Evolutionary conservation across 2,888 invertebrate species (phyloP).

Genomic region (Perithous albicinctus): DNA sequence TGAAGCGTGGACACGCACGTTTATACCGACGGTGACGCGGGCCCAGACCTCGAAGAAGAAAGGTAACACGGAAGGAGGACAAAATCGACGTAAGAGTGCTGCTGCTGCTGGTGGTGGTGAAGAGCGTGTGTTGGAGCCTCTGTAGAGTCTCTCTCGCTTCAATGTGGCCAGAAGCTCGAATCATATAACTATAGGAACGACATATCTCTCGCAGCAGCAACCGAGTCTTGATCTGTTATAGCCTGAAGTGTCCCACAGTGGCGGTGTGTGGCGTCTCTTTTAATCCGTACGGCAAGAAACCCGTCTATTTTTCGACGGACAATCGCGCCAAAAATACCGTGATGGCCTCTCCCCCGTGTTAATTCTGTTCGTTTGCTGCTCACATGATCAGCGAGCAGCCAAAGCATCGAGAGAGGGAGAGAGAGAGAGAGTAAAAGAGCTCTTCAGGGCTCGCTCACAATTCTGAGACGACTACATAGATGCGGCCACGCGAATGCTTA

Average conservation of each 20-base stretch:
- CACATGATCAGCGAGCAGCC: slow-evolving; percentile 76
- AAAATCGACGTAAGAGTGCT: slow-evolving; percentile 51
- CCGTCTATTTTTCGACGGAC: slow-evolving; percentile 83
- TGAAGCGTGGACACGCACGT: slow-evolving; percentile 26
- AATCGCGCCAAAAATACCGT: slow-evolving; percentile 83
- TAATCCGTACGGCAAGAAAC: slow-evolving; percentile 80
- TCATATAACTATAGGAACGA: slow-evolving; percentile 19
- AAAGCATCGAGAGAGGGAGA: slow-evolving; percentile 53
- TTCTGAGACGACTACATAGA: neutral
- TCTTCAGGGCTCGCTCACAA: neutral
- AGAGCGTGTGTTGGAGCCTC: slow-evolving; percentile 34
- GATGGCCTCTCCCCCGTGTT: slow-evolving; percentile 79
- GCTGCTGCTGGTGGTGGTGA: neutral
- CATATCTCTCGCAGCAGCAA: slow-evolving; percentile 29
- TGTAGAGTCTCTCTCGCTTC: neutral
- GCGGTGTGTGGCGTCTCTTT: slow-evolving; percentile 81
- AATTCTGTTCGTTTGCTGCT: slow-evolving; percentile 78
- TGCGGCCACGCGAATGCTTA: neutral
- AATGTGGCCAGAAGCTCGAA: neutral
- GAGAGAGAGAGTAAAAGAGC: slow-evolving; percentile 1
- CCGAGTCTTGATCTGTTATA: slow-evolving; percentile 39
- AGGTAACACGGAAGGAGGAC: slow-evolving; percentile 64
- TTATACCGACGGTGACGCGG: slow-evolving; percentile 52
- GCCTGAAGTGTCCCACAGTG: slow-evolving; percentile 52
- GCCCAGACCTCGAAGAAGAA: slow-evolving; percentile 60